phyloP scores from a whole-genome alignment of 2,113 vertebrate species.

The Chamaetylas fuelleborni region DNA sequence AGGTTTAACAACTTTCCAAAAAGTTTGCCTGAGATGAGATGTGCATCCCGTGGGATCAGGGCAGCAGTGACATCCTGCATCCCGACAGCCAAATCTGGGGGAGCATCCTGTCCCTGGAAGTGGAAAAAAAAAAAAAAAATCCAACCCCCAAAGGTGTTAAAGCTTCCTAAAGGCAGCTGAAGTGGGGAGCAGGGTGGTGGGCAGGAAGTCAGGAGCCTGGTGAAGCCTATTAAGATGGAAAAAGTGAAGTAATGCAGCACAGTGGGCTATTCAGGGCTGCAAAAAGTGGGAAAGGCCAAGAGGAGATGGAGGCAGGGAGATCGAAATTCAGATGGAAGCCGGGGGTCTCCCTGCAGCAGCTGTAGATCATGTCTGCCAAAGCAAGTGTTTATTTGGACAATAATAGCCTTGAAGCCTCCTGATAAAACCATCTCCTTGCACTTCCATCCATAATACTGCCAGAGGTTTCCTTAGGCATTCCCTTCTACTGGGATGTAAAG shows the following conservation, averaged over 20 bases:
- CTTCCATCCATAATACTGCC: conserved; percentile 65
- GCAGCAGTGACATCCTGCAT: neutral
- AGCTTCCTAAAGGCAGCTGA: neutral
- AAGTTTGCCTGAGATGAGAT: neutral
- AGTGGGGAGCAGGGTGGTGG: neutral
- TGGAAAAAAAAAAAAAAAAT: neutral
- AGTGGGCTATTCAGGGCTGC: conserved; percentile 45
- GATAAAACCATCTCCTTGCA: conserved; percentile 65
- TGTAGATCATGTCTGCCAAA: conserved; percentile 12
- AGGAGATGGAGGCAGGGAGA: neutral
- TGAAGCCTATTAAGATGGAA: conserved; percentile 41
- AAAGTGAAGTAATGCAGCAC: conserved; percentile 49
- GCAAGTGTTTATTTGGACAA: conserved; percentile 46
- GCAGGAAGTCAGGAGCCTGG: conserved; percentile 54
- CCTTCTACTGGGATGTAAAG: conserved; percentile 70
- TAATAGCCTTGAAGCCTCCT: conserved; percentile 50
- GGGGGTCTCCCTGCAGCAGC: conserved; percentile 6
- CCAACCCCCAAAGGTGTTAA: neutral
- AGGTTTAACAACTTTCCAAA: neutral
- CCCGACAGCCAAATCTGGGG: neutral
- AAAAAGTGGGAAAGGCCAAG: neutral
- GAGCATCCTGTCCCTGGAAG: neutral
- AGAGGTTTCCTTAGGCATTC: conserved; percentile 61
- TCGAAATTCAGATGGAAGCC: conserved; percentile 23
- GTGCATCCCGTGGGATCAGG: neutral